Conservation (phyloP, 2,797 vertebrate species). For the Muraenolepis orangiensis region DNA sequence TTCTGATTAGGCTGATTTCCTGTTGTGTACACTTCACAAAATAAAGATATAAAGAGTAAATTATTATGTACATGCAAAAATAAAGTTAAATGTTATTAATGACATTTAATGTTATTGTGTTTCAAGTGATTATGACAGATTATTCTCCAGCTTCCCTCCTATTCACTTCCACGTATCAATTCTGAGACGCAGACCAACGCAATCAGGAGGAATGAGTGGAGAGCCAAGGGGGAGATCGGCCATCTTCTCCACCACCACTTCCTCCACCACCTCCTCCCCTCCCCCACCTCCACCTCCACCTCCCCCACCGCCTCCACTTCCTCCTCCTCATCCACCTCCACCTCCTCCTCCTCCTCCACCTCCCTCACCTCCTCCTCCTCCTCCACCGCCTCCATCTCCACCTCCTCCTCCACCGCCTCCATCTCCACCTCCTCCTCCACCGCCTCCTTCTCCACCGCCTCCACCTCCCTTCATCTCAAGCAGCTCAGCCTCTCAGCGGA, state of each 20-base stretch:
- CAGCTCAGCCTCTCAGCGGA: constrained; percentile 34
- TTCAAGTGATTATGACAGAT: background rate
- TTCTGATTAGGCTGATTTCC: background rate
- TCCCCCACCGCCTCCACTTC: too few relatives aligned
- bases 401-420: constrained; percentile 10
- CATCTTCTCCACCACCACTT: too few relatives aligned
- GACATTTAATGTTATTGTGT: background rate
- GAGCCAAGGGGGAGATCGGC: too few relatives aligned
- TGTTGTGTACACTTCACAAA: too few relatives aligned
- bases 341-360: too few relatives aligned
- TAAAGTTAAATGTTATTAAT: background rate
- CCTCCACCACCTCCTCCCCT: too few relatives aligned
- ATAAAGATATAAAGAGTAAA: background rate
- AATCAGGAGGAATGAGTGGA: too few relatives aligned
- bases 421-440: background rate
- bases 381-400: constrained; percentile 2
- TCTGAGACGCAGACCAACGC: too few relatives aligned
- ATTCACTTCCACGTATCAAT: background rate
- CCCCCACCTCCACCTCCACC: too few relatives aligned
- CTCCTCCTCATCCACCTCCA: too few relatives aligned
- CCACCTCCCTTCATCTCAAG: constrained; percentile 38
- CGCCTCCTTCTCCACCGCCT: background rate
- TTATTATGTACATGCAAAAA: background rate
- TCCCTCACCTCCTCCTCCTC: constrained; percentile 3
- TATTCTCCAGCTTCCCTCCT: background rate